Conservation (phyloP, 2,113 vertebrate genomes). For the Chloropsis hardwickii region DNA sequence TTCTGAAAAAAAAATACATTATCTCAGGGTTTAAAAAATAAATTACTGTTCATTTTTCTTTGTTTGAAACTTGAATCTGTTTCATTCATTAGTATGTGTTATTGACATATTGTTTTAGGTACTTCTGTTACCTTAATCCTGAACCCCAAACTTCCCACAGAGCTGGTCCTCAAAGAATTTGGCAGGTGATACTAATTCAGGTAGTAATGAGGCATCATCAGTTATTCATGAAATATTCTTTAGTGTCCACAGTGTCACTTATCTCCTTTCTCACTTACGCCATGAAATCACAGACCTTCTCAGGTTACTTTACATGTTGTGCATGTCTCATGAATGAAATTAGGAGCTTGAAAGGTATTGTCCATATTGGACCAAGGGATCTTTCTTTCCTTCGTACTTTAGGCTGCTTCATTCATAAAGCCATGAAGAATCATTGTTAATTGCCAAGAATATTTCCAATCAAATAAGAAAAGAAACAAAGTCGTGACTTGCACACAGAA, state of each 20-base stretch:
- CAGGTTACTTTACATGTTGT: background rate
- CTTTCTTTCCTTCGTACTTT: background rate
- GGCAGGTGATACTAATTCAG: background rate
- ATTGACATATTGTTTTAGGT: background rate
- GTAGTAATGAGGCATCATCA: background rate
- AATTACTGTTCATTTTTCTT: background rate
- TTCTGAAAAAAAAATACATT: background rate
- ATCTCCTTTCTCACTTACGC: background rate
- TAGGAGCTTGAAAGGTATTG: background rate
- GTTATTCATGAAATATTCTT: background rate
- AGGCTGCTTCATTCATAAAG: background rate
- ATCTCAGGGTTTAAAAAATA: background rate
- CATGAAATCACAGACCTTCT: background rate
- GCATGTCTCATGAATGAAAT: background rate
- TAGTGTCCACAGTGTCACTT: background rate
- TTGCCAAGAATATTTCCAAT: background rate
- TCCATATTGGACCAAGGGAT: background rate
- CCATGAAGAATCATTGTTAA: background rate
- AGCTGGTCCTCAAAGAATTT: background rate
- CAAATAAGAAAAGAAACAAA: background rate
- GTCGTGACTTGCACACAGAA: background rate
- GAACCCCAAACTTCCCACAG: background rate
- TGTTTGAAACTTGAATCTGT: background rate
- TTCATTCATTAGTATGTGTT: background rate
- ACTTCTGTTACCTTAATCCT: background rate